Evolutionary conservation across 1,140 invertebrate genomes (phyloP), one percentile per base, ranked within the genome.

Genomic region (Orius insidiosus): DNA sequence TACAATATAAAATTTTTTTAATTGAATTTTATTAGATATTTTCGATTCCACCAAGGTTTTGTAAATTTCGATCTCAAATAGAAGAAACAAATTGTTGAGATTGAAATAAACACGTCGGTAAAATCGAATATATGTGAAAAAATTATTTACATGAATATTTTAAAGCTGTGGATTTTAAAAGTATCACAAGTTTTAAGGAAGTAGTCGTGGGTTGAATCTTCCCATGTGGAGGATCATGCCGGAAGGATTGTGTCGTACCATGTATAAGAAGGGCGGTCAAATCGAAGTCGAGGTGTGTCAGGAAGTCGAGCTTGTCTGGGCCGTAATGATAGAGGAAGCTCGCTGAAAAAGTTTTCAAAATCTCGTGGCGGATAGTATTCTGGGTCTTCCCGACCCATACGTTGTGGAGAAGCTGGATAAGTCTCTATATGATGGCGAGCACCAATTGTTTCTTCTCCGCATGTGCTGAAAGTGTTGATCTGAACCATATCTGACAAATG

Each of bases 211-310:
- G 61, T 85, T 85, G 61, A 85, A 87, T 56, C 82, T 68, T 37
- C 83, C 83, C 68, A 85, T 82, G 56, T 84, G 80, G 32, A 88
- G 64, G 54, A 88, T 83, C 63, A 86, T 73, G 48, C 84, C 83
- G 5, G 82, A 81, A 2, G 83, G 85, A 61, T 87, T 87, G 58
- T 88, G 85, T 56, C 84, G 68, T 9, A 86, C 79, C 51, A 85
- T 80, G 58, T 82, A 88, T 3, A 88, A 64, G 66, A 88, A 88
- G 1, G 84, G 56, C 82, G 70, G 51, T 88, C 83, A 55, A 85
- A 78, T 54, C 80, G 74, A 50, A 88, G 67, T 56, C 81, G 68
- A 1, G 76, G 75, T 2, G 5, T 13, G 9, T 13, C 38, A 0
- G 76, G 74, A 0, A 75, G 55, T 36, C 80, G 68, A 0, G 77